Evolutionary conservation across 2,797 vertebrate species (phyloP).

Genomic region (Sebastes ruberrimus): DNA sequence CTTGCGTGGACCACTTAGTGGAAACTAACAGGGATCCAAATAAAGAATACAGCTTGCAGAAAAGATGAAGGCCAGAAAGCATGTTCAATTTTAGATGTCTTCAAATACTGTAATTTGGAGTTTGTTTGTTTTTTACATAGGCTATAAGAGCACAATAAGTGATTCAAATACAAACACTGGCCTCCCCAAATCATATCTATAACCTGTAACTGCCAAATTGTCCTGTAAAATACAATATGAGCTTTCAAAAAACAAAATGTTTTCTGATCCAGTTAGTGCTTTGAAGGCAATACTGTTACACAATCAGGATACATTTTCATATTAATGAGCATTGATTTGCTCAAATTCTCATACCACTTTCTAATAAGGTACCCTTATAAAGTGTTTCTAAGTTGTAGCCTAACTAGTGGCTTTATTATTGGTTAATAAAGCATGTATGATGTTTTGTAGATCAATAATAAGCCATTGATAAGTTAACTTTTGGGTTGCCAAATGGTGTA

Average conservation of each 20-base stretch:
- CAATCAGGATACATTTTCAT: not conserved
- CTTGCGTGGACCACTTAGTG: not conserved
- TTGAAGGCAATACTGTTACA: not conserved
- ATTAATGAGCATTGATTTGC: not conserved
- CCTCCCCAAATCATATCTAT: not conserved
- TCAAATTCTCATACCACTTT: not conserved
- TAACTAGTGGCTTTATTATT: not conserved
- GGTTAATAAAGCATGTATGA: not conserved
- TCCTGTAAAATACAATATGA: not conserved
- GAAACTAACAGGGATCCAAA: too few species aligned
- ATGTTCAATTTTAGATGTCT: not conserved
- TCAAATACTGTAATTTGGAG: not conserved
- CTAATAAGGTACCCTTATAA: too few species aligned
- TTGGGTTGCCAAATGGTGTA: not conserved
- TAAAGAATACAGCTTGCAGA: too few species aligned
- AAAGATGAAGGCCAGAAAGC: not conserved
- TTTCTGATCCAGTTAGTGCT: not conserved
- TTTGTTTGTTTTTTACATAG: not conserved
- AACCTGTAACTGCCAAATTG: not conserved
- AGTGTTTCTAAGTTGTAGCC: not conserved
- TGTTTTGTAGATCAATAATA: not conserved
- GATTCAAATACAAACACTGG: not conserved
- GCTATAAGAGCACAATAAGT: not conserved
- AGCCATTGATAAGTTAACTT: not conserved
- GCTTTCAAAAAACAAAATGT: not conserved